Evolutionary conservation across 2,888 invertebrate species (phyloP), one percentile per base, ranked within the genome.

Genomic region (Euzophera pinguis): DNA sequence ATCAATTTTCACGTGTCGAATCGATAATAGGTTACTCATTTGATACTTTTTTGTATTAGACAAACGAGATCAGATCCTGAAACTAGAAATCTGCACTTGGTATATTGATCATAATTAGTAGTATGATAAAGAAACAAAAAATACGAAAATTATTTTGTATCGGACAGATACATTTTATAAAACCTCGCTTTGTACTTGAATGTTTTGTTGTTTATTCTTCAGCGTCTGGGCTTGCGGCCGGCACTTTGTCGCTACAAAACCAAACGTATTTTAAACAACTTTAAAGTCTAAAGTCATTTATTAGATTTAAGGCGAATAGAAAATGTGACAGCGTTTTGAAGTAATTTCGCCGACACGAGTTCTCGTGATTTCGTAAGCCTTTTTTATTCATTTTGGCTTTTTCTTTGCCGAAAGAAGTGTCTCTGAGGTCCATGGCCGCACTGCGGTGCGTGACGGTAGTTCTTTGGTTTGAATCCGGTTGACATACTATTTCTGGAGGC

Each of bases 291-390:
- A 51, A 56, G 53, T 75, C 45, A 29, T 29, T 39, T 59, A 34
- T 37, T 29, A 50, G 8, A 2, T 3, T 6, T 2, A 7, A 43
- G 35, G 41, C 32, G 49, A 37, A 27, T 12, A 37, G 50, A 57
- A 57, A 59, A 55, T 41, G n/a, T 52, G 32, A 34, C 53, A 54
- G 62, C 59, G 56, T 57, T 63, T 55, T 34, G 56, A 71, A 69
- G 75, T 72, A 71, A 82, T 82, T 83, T 78, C 68, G 75, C 71
- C 73, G 75, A 80, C 82, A 83, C 82, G 84, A 83, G 71, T 79
- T 81, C 77, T 82, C 81, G 81, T 84, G 81, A 82, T 83, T 81
- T 78, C 69, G 73, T 77, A 76, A 76, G 75, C 69, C n/a, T n/a
- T 78, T 77, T 80, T 77, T 69, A 63, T 64, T 69, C 69, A 65